phyloP scores from a whole-genome alignment of 1,140 invertebrate species.

The Thaumetopoea pityocampa region DNA sequence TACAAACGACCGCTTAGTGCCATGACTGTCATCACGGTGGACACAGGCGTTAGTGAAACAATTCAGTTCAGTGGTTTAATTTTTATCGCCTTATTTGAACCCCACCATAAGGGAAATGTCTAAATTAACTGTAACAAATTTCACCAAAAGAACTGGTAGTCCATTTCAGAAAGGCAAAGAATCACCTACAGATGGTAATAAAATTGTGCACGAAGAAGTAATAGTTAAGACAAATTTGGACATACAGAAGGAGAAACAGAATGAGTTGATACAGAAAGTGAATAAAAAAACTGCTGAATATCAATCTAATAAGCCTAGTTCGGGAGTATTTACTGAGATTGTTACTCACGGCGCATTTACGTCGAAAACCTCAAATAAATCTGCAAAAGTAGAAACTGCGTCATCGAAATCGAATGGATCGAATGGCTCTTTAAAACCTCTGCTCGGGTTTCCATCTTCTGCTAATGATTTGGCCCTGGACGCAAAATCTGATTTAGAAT shows the following conservation, averaged over 20 bases:
- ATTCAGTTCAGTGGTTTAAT: conserved; percentile 41
- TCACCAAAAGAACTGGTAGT: conserved; percentile 57
- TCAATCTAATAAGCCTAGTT: conserved; percentile 57
- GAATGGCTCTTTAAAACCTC: conserved; percentile 38
- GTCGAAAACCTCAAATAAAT: conserved; percentile 36
- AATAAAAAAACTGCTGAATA: conserved; percentile 64
- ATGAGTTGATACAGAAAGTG: conserved; percentile 54
- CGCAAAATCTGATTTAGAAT: conserved; percentile 65
- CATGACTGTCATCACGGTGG: conserved; percentile 41
- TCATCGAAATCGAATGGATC: conserved; percentile 34
- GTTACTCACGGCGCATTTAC: conserved; percentile 63
- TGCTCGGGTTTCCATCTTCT: conserved; percentile 64
- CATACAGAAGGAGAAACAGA: conserved; percentile 57
- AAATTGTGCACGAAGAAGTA: conserved; percentile 45
- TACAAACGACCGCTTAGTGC: conserved; percentile 45
- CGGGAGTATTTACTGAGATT: conserved; percentile 64
- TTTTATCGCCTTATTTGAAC: conserved; percentile 34
- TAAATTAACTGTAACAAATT: conserved; percentile 56
- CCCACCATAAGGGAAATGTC: conserved; percentile 49
- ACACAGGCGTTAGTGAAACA: conserved; percentile 40
- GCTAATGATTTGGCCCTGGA: conserved; percentile 65
- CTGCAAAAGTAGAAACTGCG: conserved; percentile 29
- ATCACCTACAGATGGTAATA: conserved; percentile 19
- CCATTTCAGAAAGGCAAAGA: conserved; percentile 47
- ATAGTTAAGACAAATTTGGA: conserved; percentile 48